Conservation (phyloP, 2,797 vertebrate genomes). For the Denticeps clupeoides region DNA sequence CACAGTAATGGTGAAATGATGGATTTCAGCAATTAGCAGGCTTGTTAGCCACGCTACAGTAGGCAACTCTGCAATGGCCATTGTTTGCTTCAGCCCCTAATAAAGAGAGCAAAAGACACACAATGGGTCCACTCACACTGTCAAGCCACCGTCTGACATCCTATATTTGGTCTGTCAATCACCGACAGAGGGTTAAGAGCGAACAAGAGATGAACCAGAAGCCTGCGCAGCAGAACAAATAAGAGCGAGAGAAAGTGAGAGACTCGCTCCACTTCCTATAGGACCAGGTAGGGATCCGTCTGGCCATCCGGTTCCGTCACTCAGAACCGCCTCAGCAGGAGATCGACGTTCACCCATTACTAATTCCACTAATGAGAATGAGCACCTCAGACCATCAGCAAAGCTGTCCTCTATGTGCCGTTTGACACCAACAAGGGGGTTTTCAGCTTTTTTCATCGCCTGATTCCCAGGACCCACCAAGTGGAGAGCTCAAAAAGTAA, state of each 20-base stretch:
- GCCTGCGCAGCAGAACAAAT: background rate
- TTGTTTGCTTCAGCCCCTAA: slow-evolving; percentile 15
- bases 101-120: slow-evolving; percentile 20
- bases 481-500: too few species aligned
- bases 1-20: too few species aligned
- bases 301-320: too few species aligned
- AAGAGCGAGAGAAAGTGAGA: background rate
- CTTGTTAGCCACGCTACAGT: background rate
- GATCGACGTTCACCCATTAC: slow-evolving; percentile 38
- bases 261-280: background rate
- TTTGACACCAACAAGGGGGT: slow-evolving; percentile 11
- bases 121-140: slow-evolving; percentile 14
- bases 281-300: too few species aligned
- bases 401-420: slow-evolving; percentile 20
- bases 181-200: background rate
- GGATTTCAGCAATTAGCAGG: too few species aligned
- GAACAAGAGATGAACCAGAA: background rate
- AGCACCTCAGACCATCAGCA: slow-evolving; percentile 32
- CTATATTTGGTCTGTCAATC: slow-evolving; percentile 25
- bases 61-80: background rate
- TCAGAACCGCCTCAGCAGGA: slow-evolving; percentile 27
- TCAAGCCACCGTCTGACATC: background rate
- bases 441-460: background rate
- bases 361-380: slow-evolving; percentile 40
- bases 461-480: too few species aligned